Percentiles rank a stretch among this genome's conserved stretches.
These are phyloP conservation scores for Naja naja DNA, from an alignment of 2,113 vertebrate species.

Conservation along the genomic window DNA sequence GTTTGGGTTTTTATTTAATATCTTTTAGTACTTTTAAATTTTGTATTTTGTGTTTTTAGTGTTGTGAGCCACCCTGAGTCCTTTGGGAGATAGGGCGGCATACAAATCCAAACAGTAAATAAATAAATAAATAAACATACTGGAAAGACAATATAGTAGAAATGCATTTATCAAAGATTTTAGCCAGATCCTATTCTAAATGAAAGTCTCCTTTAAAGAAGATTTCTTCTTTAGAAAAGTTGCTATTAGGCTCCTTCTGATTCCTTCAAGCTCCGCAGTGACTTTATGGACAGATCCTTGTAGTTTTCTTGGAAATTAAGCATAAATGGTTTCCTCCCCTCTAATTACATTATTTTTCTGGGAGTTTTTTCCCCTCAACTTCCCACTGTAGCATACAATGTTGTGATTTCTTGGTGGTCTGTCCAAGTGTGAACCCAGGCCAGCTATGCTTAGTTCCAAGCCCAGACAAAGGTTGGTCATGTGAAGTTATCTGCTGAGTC, in stretches of 20 bases:
- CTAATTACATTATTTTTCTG: background rate
- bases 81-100: too few species aligned
- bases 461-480: background rate
- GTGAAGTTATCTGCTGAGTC: background rate
- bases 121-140: too few species aligned
- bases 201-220: background rate
- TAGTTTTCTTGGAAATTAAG: background rate
- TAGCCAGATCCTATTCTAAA: background rate
- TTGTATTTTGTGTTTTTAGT: too few species aligned
- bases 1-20: too few species aligned
- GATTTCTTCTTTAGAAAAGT: background rate
- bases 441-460: background rate
- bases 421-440: background rate
- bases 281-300: background rate
- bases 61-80: too few species aligned
- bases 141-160: background rate
- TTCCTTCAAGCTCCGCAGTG: background rate
- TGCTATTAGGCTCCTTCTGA: background rate
- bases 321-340: background rate
- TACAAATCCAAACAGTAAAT: too few species aligned
- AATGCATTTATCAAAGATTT: background rate
- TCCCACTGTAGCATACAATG: background rate
- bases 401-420: background rate
- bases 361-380: background rate
- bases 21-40: too few species aligned